A percentile compares a stretch with the other conserved stretches of the same genome.
phyloP scores from a whole-genome alignment of 2,797 vertebrate genomes.

The Orestias chungarensis region DNA sequence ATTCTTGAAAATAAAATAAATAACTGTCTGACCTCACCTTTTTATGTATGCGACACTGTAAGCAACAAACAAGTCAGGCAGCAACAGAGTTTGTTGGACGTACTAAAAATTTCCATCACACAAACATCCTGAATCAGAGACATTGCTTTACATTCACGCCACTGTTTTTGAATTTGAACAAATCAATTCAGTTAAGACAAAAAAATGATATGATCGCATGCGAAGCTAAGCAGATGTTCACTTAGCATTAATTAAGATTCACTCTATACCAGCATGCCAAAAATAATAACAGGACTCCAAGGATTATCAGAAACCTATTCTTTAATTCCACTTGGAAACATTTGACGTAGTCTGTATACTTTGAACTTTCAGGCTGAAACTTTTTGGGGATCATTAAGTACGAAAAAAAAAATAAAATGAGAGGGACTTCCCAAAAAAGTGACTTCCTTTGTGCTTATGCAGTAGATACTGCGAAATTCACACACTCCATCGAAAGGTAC shows the following conservation, averaged over 20 bases:
- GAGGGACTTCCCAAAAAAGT: not conserved
- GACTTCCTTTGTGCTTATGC: not conserved
- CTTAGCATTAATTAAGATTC: not conserved
- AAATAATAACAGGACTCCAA: not conserved
- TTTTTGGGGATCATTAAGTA: not conserved
- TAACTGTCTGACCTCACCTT: not conserved
- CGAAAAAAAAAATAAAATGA: no score
- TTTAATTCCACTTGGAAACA: not conserved
- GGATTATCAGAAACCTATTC: not conserved
- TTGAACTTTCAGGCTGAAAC: not conserved
- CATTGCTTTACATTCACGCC: not conserved
- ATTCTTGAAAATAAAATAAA: no score
- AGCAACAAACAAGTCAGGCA: not conserved
- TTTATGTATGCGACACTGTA: not conserved
- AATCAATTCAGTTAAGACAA: not conserved
- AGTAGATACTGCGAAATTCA: not conserved
- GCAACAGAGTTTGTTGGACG: not conserved
- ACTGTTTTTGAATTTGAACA: not conserved
- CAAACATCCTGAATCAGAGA: not conserved
- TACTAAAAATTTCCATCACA: not conserved
- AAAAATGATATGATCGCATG: not conserved
- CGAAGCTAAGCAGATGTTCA: not conserved
- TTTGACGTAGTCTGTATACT: not conserved
- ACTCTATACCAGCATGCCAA: not conserved
- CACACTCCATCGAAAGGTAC: not conserved